Evolutionary conservation across 2,888 invertebrate genomes (phyloP).

Genomic region (Isotomurus palustris): DNA sequence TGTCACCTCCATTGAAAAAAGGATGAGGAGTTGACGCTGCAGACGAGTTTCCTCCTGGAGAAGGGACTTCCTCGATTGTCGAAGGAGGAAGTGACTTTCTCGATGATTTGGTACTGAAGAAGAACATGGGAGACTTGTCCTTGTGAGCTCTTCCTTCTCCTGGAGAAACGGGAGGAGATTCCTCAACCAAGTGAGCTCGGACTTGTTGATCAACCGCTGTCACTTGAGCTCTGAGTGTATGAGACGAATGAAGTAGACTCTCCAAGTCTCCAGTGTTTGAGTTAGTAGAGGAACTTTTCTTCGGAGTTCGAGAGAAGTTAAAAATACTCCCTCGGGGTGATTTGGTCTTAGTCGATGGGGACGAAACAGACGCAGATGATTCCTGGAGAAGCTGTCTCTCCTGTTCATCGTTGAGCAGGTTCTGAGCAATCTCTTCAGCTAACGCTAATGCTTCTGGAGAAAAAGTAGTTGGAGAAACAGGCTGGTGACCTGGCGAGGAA

Average conservation of each 20-base stretch:
- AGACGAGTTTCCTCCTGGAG: background rate
- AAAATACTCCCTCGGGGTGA: background rate
- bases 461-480: too few relatives aligned
- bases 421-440: conserved; percentile 42
- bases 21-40: conserved; percentile 1
- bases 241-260: background rate
- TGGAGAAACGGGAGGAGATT: conserved; percentile 2
- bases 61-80: background rate
- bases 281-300: background rate
- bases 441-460: background rate
- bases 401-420: conserved; percentile 38
- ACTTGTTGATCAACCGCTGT: conserved; percentile 1
- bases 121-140: conserved; percentile 1
- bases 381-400: conserved; percentile 28
- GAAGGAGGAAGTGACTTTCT: background rate
- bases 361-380: background rate
- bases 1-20: conserved; percentile 7
- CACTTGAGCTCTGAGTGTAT: background rate
- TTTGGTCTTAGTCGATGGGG: background rate
- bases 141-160: conserved; percentile 10
- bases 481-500: background rate
- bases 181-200: background rate
- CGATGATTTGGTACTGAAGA: background rate
- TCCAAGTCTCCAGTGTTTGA: background rate
- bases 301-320: too few relatives aligned